Conservation (phyloP, 2,888 invertebrate genomes). For the Leptopilina myrica region DNA sequence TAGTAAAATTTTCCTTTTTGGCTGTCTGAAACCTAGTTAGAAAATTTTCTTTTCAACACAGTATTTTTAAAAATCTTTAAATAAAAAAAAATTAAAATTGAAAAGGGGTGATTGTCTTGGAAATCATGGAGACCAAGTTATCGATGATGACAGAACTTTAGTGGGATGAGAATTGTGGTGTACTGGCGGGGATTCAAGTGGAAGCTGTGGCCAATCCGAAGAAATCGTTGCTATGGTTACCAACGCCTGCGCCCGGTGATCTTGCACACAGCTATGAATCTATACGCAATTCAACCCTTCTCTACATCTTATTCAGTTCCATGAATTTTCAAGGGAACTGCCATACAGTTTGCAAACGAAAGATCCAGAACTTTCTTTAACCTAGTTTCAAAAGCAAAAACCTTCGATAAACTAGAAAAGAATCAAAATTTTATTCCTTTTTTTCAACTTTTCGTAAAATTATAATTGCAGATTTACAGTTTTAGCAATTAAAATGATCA, state of each 20-base stretch:
- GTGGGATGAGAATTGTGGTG: slow-evolving; percentile 43
- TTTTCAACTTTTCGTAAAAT: too few species aligned
- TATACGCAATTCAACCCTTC: slow-evolving; percentile 41
- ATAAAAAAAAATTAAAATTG: slow-evolving; percentile 2
- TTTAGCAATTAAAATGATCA: too few species aligned
- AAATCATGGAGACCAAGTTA: slow-evolving; percentile 61
- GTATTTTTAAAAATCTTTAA: too few species aligned
- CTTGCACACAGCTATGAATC: slow-evolving; percentile 41
- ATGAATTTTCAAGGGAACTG: slow-evolving; percentile 35
- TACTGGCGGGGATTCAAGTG: slow-evolving; percentile 71
- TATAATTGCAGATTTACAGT: neutral
- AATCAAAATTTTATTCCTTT: neutral
- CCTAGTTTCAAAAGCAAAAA: slow-evolving; percentile 67
- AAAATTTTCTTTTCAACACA: too few species aligned
- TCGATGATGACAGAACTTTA: slow-evolving; percentile 69
- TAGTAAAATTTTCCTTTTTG: too few species aligned
- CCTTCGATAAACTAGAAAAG: slow-evolving; percentile 41
- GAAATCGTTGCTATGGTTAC: slow-evolving; percentile 75
- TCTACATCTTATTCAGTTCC: slow-evolving; percentile 52
- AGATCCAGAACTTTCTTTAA: slow-evolving; percentile 66
- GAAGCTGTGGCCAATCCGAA: slow-evolving; percentile 76
- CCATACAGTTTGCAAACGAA: slow-evolving; percentile 23
- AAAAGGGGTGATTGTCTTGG: slow-evolving; percentile 53
- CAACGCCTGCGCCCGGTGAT: slow-evolving; percentile 73
- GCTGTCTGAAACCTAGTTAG: too few species aligned